Percentiles rank a stretch among this genome's conserved stretches.
phyloP scores from a whole-genome alignment of 2,888 invertebrate species.

The Agriopis marginaria region DNA sequence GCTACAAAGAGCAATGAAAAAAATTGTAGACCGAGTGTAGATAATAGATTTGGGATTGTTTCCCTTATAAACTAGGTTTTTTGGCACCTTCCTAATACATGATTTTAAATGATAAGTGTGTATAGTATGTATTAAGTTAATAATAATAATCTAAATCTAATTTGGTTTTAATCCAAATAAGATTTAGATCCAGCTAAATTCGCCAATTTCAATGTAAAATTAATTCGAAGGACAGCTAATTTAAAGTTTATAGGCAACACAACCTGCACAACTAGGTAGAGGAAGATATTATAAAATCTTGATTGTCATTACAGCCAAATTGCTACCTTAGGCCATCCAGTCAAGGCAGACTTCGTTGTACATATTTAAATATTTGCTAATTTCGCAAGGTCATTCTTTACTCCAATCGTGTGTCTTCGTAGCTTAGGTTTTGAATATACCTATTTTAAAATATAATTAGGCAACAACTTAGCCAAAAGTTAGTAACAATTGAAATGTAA shows the following conservation, averaged over 20 bases:
- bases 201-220: constrained; percentile 42
- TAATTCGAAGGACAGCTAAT: constrained; percentile 53
- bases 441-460: constrained; percentile 49
- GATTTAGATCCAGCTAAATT: constrained; percentile 1
- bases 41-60: too few species aligned
- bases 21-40: too few species aligned
- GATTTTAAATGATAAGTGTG: neutral
- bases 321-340: constrained; percentile 62
- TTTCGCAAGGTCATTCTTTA: constrained; percentile 67
- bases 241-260: constrained; percentile 48
- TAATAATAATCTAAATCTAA: too few species aligned
- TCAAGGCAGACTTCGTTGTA: constrained; percentile 69
- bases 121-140: neutral
- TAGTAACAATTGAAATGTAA: constrained; percentile 40
- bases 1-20: too few species aligned
- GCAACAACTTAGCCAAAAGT: constrained; percentile 31
- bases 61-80: too few species aligned
- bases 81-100: too few species aligned
- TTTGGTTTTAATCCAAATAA: too few species aligned
- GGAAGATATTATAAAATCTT: constrained; percentile 55
- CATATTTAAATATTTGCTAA: constrained; percentile 72
- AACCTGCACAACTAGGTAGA: constrained; percentile 47
- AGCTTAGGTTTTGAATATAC: constrained; percentile 44
- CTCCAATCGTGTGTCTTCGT: constrained; percentile 52
- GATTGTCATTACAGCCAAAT: constrained; percentile 58